phyloP scores from a whole-genome alignment of 2,888 invertebrate genomes.

The Heteromyza rotundicornis region DNA sequence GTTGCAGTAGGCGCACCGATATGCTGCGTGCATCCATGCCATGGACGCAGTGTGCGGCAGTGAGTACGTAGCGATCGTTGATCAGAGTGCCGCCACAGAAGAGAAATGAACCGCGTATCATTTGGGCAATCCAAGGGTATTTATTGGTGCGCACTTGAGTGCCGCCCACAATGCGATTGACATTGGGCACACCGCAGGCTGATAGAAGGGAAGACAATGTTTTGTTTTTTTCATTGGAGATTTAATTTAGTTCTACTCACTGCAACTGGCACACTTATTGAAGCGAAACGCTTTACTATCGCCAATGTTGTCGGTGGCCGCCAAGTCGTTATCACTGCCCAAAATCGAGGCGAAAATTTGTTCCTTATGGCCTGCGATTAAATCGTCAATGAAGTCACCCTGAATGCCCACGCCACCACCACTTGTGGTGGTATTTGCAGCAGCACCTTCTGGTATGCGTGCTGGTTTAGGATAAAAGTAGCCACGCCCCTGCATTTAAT shows the following conservation, averaged over 20 bases:
- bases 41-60: conserved; percentile 58
- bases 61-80: conserved; percentile 57
- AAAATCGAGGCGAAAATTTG: conserved; percentile 49
- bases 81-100: conserved; percentile 59
- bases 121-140: conserved; percentile 60
- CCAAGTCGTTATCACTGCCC: conserved; percentile 16
- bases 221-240: too few relatives aligned
- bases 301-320: conserved; percentile 11
- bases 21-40: conserved; percentile 44
- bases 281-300: conserved; percentile 25
- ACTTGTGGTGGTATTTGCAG: neutral
- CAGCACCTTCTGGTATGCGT: conserved; percentile 18
- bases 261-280: conserved; percentile 54
- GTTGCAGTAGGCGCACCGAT: conserved; percentile 49
- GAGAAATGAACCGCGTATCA: conserved; percentile 43
- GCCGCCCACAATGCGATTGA: conserved; percentile 60
- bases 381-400: conserved; percentile 55
- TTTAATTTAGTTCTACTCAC: conserved; percentile 44
- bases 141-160: conserved; percentile 54
- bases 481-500: conserved; percentile 19
- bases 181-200: conserved; percentile 59
- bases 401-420: conserved; percentile 35
- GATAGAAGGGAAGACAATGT: too few relatives aligned
- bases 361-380: conserved; percentile 54
- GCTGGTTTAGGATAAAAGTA: conserved; percentile 39